phyloP scores from a whole-genome alignment of 1,140 invertebrate species.

The Hylaeus volcanicus region DNA sequence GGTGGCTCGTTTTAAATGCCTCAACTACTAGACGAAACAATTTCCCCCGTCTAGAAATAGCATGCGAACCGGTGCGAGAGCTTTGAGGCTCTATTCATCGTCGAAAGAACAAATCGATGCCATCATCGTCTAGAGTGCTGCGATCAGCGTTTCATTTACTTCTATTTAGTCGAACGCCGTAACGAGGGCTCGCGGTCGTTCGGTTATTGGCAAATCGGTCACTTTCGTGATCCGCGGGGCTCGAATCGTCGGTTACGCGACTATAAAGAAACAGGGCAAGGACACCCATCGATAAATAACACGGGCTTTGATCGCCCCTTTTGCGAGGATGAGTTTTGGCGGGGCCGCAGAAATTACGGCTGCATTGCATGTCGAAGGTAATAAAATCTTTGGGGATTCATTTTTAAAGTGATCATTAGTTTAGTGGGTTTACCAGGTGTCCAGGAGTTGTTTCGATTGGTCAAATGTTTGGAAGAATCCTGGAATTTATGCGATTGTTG shows the following conservation, averaged over 20 bases:
- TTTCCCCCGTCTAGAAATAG: not conserved
- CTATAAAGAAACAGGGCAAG: not conserved
- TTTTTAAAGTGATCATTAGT: conserved; percentile 1
- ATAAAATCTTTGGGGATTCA: not conserved
- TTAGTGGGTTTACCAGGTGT: no score
- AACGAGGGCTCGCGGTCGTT: not conserved
- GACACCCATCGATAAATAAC: not conserved
- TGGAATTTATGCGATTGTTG: no score
- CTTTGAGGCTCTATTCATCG: conserved; percentile 45
- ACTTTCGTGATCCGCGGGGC: not conserved
- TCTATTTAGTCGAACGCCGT: no score
- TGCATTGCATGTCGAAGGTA: conserved; percentile 20
- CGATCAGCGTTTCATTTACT: conserved; percentile 9
- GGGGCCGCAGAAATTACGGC: conserved; percentile 1
- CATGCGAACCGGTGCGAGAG: conserved; percentile 1
- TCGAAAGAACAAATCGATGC: conserved; percentile 38
- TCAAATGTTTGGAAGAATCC: no score
- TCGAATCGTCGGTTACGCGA: no score
- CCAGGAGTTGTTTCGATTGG: not conserved
- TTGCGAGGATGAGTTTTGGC: not conserved
- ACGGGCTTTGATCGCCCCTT: not conserved
- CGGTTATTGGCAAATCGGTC: not conserved
- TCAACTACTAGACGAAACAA: no score
- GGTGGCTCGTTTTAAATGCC: no score
- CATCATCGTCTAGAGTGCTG: not conserved